Conservation (phyloP, 2,888 invertebrate genomes). For the Embidobia sp. region DNA sequence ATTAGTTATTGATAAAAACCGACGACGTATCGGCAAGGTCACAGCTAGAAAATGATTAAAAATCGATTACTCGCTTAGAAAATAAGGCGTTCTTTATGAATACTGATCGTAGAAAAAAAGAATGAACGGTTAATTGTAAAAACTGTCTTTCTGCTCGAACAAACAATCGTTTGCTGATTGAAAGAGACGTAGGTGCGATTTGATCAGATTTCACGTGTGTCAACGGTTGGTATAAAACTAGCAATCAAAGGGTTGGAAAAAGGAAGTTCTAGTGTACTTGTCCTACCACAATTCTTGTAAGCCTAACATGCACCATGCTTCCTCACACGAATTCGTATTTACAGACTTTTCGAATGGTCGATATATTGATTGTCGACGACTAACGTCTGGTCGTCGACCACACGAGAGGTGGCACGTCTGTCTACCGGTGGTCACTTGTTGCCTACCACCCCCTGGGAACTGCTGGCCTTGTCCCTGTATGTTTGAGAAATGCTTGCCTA, state of each 20-base stretch:
- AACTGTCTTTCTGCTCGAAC: too few species aligned
- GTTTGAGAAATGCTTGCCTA: constrained; percentile 65
- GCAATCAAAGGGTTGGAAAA: constrained; percentile 68
- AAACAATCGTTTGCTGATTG: too few species aligned
- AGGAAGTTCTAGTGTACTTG: constrained; percentile 74
- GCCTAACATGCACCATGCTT: constrained; percentile 61
- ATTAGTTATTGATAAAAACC: too few species aligned
- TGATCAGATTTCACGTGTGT: constrained; percentile 14
- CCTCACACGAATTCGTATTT: constrained; percentile 61
- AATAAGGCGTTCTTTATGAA: too few species aligned
- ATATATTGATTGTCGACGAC: constrained; percentile 76
- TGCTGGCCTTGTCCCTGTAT: constrained; percentile 66
- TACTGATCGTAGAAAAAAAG: too few species aligned
- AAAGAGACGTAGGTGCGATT: too few species aligned
- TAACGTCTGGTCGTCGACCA: constrained; percentile 76
- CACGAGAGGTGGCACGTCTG: constrained; percentile 71
- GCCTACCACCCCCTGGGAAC: constrained; percentile 73
- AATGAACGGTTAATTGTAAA: too few species aligned
- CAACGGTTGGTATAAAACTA: constrained; percentile 13
- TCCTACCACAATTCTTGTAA: constrained; percentile 78
- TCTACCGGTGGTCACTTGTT: constrained; percentile 76
- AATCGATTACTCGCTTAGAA: too few species aligned
- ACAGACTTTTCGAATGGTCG: constrained; percentile 71
- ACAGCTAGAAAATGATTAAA: too few species aligned
- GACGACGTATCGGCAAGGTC: too few species aligned